Evolutionary conservation across 2,888 invertebrate genomes (phyloP).

Genomic region (Trypoxylon attenuatum): DNA sequence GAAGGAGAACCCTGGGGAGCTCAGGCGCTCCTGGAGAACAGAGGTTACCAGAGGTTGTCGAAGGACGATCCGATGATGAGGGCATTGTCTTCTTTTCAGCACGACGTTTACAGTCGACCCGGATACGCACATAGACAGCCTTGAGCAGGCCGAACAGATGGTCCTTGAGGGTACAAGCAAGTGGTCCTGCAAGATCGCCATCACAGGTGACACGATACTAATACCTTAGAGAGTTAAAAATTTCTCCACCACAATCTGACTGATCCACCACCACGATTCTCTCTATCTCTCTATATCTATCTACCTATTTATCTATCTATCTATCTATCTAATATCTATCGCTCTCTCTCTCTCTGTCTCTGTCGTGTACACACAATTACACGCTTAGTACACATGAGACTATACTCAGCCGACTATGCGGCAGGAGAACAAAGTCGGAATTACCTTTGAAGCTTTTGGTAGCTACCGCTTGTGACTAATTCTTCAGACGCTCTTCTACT

Average conservation of each 20-base stretch:
- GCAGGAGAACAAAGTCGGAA: neutral
- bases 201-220: conserved; percentile 85
- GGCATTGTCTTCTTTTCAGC: conserved; percentile 80
- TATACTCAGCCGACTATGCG: neutral
- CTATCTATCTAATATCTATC: too few relatives aligned
- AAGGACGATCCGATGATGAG: conserved; percentile 67
- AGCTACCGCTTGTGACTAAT: neutral
- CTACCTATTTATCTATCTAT: too few relatives aligned
- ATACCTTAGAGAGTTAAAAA: conserved; percentile 50
- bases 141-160: conserved; percentile 97
- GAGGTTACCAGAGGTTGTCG: conserved; percentile 54
- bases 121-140: conserved; percentile 97
- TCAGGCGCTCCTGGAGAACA: too few relatives aligned
- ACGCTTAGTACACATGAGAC: conserved; percentile 23
- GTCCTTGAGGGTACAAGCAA: conserved; percentile 99
- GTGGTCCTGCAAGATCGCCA: conserved; percentile 99
- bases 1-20: neutral
- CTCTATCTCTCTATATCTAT: too few relatives aligned
- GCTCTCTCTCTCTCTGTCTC: too few relatives aligned
- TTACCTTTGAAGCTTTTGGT: neutral
- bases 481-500: neutral
- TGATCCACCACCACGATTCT: conserved; percentile 16
- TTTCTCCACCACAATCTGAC: conserved; percentile 40
- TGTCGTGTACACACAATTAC: conserved; percentile 26
- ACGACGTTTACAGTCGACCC: conserved; percentile 98